Evolutionary conservation across 2,888 invertebrate species (phyloP).

Genomic region (Acronicta alni): DNA sequence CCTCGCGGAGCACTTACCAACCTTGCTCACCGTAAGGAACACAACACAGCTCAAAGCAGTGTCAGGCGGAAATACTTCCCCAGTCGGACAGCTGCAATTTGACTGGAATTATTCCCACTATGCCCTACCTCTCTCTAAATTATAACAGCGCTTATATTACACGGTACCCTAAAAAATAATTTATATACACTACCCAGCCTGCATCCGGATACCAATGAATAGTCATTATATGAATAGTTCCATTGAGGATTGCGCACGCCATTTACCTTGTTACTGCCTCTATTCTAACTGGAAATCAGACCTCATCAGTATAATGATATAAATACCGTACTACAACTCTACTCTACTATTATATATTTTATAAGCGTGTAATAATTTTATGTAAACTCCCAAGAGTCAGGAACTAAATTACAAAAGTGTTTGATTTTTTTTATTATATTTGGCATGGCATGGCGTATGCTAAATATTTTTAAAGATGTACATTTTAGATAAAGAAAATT

Average conservation of each 20-base stretch:
- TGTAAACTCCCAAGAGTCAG: neutral
- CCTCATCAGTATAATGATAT: slow-evolving; percentile 52
- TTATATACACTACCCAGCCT: slow-evolving; percentile 14
- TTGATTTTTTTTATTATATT: too few relatives aligned
- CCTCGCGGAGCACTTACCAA: too few relatives aligned
- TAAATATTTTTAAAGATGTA: too few relatives aligned
- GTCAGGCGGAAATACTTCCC: too few relatives aligned
- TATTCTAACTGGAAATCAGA: slow-evolving; percentile 45
- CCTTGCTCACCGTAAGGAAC: too few relatives aligned
- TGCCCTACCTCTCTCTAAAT: too few relatives aligned
- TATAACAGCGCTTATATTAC: neutral
- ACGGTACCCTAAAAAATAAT: slow-evolving; percentile 4
- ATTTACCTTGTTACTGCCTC: slow-evolving; percentile 48
- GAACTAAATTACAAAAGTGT: slow-evolving; percentile 9
- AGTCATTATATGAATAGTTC: slow-evolving; percentile 51
- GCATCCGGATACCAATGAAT: slow-evolving; percentile 54
- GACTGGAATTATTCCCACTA: too few relatives aligned
- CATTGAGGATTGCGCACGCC: slow-evolving; percentile 44
- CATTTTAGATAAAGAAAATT: too few relatives aligned
- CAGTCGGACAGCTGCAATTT: too few relatives aligned
- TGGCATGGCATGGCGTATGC: too few relatives aligned
- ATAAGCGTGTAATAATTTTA: neutral
- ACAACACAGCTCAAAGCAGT: too few relatives aligned
- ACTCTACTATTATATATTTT: slow-evolving; percentile 12
- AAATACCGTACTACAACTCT: slow-evolving; percentile 29